Evolutionary conservation across 1,140 invertebrate species (phyloP), one percentile per base, ranked within the genome.

Genomic region (Drosophila saltans): DNA sequence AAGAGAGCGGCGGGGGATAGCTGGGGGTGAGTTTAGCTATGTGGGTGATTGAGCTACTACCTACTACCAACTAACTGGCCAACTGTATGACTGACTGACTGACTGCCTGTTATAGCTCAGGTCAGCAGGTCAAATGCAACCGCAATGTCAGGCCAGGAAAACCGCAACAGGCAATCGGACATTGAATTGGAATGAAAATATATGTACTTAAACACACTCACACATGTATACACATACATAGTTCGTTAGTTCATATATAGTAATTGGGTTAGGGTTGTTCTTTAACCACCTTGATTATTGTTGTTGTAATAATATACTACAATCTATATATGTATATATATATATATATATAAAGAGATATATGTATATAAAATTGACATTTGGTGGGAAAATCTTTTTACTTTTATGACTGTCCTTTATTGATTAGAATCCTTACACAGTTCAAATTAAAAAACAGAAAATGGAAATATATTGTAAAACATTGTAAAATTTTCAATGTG

Each of bases 101-200:
- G 45, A 52, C 21, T 52, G 45, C 26, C 45, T 59, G 24, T 68
- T 70, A 56, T 65, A 65, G 41, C 41, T 39, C 80, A 78, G 84
- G 84, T 89, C 84, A 89, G 76, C 80, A 71, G 84, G 84, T 89
- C 84, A 89, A 89, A 72, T 89, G 84, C 84, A 89, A 89, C 80
- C 80, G 69, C 84, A 88, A 88, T 86, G 83, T 86, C 83, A 86
- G 83, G 65, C 83, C 30, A 56, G 67, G 66, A 59, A 64, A 64
- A 76, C 77, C 78, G 55, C 75, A 70, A 68, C 52, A 61, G 61
- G 52, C 62, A 28, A 39, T 43, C 52, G 60, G 68, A 58, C 78
- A 74, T 81, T 85, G 67, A 60, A 66, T 58, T 63, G 39, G 36
- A 77, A 65, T 41, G 60, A 39, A 55, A 56, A 36, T 56, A 24